Conservation (phyloP, 2,888 invertebrate genomes). For the Phlogophora meticulosa region DNA sequence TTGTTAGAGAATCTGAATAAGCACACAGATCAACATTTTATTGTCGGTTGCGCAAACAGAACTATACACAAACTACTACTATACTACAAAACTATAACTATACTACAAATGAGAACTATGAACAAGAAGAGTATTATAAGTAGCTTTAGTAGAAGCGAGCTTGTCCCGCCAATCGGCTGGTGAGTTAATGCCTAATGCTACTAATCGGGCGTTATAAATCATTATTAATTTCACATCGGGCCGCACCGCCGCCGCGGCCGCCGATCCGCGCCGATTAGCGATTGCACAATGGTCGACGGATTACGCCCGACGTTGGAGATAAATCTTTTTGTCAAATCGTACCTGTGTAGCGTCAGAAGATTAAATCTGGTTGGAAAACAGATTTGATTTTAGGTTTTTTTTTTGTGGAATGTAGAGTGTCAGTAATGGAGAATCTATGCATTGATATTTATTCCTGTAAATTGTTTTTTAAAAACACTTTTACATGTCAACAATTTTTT, state of each 20-base stretch:
- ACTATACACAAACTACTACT: no score
- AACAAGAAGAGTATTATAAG: conserved; percentile 48
- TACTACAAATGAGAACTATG: conserved; percentile 34
- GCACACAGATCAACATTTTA: conserved; percentile 3
- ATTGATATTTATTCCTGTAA: no score
- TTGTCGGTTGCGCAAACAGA: conserved; percentile 46
- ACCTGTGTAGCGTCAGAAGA: conserved; percentile 83
- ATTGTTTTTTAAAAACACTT: no score
- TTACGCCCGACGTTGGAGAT: conserved; percentile 85
- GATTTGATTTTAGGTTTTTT: conserved; percentile 19
- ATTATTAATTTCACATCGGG: conserved; percentile 88
- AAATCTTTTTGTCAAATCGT: conserved; percentile 90
- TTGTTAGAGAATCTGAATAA: conserved; percentile 32
- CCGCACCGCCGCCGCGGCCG: conserved; percentile 65
- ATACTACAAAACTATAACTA: no score
- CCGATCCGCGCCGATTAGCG: conserved; percentile 89
- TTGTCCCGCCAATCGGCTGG: conserved; percentile 74
- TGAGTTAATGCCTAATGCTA: conserved; percentile 82
- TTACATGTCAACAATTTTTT: no score
- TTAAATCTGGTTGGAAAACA: conserved; percentile 37
- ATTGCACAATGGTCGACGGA: conserved; percentile 89
- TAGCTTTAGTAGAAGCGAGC: conserved; percentile 48
- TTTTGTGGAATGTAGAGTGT: conserved; percentile 4
- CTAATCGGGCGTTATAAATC: conserved; percentile 90
- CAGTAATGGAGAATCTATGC: no score